A percentile compares a stretch with the other conserved stretches of the same genome.
Conservation (phyloP, 2,113 vertebrate species). For the Lipotes vexillifer region DNA sequence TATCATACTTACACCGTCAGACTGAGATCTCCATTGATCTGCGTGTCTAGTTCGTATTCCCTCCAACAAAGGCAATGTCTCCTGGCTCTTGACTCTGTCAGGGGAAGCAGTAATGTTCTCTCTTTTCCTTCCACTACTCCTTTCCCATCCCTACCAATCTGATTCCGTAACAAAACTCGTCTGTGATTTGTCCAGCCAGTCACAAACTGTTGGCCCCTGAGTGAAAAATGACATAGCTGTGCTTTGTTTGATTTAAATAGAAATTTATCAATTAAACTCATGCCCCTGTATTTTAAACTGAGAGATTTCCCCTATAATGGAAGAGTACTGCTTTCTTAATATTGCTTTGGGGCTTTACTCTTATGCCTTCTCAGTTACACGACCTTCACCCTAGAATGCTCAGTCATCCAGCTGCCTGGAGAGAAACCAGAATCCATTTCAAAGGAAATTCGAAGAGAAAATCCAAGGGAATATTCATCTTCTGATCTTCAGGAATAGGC, state of each 20-base stretch:
- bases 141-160: neutral
- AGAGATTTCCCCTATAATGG: neutral
- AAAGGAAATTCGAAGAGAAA: conserved; percentile 16
- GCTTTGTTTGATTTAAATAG: neutral
- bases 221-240: neutral
- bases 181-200: neutral
- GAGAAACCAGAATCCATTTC: conserved; percentile 19
- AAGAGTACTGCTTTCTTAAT: neutral
- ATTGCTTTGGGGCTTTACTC: neutral
- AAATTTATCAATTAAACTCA: neutral
- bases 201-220: neutral
- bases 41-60: neutral
- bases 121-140: neutral
- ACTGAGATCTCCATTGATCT: neutral
- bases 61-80: neutral
- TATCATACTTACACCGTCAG: neutral
- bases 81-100: neutral
- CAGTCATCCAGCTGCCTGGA: conserved; percentile 3
- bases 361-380: neutral
- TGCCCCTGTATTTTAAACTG: neutral
- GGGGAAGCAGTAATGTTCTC: neutral
- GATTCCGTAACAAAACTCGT: neutral
- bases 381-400: neutral
- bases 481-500: neutral
- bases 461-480: neutral